Conservation (phyloP, 2,113 vertebrate genomes). For the Corynorhinus townsendii region DNA sequence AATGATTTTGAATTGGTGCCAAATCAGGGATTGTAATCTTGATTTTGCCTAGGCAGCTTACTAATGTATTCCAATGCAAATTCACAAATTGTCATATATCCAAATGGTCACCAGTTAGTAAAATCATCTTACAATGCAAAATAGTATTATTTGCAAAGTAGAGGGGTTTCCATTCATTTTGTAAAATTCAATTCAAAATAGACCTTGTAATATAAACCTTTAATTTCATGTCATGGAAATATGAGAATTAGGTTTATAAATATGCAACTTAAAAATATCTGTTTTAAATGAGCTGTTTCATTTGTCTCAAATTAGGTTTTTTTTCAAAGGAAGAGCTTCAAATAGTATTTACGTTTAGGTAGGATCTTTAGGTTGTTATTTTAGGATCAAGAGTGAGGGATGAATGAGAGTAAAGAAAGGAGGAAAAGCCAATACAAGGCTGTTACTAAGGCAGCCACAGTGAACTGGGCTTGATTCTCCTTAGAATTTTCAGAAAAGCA, state of each 20-base stretch:
- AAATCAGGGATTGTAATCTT: neutral
- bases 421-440: neutral
- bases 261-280: neutral
- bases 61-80: neutral
- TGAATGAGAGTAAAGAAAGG: neutral
- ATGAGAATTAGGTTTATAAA: neutral
- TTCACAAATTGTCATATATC: neutral
- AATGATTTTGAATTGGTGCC: neutral
- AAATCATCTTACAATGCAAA: neutral
- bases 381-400: neutral
- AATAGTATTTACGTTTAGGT: neutral
- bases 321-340: neutral
- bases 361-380: neutral
- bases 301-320: neutral
- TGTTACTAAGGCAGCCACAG: neutral
- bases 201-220: neutral
- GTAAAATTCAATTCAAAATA: neutral
- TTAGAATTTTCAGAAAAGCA: neutral
- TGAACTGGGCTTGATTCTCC: neutral
- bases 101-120: neutral
- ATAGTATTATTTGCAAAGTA: neutral
- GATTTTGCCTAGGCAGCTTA: neutral
- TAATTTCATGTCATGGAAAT: neutral
- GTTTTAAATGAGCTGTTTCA: neutral
- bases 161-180: neutral